phyloP scores from a whole-genome alignment of 37 sponge, comb jelly and placozoan species.

The Chondrosia reniformis region DNA sequence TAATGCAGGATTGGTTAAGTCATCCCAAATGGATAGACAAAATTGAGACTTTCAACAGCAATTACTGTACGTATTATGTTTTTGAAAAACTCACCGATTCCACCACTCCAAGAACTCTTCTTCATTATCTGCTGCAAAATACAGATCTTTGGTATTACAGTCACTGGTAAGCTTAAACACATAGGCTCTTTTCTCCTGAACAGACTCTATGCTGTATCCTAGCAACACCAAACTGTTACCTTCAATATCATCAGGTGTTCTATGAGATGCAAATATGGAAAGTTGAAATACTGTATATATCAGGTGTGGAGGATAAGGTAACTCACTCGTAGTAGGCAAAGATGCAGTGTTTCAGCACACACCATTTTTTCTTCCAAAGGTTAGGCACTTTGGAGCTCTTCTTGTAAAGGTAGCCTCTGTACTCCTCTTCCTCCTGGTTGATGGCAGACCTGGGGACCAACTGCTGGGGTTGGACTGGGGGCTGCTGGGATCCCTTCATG shows the following conservation, averaged over 20 bases:
- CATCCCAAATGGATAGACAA: too few relatives aligned
- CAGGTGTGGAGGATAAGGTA: not conserved
- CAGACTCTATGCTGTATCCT: slow-evolving; percentile 23
- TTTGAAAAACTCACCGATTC: not conserved
- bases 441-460: slow-evolving; percentile 11
- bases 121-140: slow-evolving; percentile 56
- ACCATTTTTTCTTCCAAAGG: slow-evolving; percentile 72
- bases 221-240: slow-evolving; percentile 55
- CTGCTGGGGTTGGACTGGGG: not conserved
- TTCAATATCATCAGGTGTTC: slow-evolving; percentile 67
- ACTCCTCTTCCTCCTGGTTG: slow-evolving; percentile 53
- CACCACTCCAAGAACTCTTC: slow-evolving; percentile 45
- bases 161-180: slow-evolving; percentile 38
- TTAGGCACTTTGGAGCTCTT: slow-evolving; percentile 40
- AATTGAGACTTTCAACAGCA: too few relatives aligned
- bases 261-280: slow-evolving; percentile 26
- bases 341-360: slow-evolving; percentile 55
- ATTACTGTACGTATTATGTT: too few relatives aligned
- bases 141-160: slow-evolving; percentile 42
- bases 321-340: slow-evolving; percentile 71
- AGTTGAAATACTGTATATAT: not conserved
- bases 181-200: slow-evolving; percentile 50
- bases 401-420: slow-evolving; percentile 49
- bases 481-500: not conserved
- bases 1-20: too few relatives aligned